phyloP scores from a whole-genome alignment of 2,888 invertebrate species.

The Pyrrhopygopsis socrates region DNA sequence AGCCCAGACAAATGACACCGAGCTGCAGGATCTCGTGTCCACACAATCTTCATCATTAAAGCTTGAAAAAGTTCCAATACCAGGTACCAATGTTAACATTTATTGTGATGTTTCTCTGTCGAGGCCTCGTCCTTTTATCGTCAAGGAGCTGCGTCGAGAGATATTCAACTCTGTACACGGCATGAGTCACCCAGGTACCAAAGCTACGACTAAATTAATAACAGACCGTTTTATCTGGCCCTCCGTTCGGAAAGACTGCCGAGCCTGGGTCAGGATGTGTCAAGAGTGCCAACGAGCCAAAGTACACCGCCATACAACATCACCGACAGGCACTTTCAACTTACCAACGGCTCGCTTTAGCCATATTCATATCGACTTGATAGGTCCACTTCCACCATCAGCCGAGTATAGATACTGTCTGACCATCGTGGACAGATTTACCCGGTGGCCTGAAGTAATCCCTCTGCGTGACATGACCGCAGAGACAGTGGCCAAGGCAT shows the following conservation, averaged over 20 bases:
- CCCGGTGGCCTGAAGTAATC: background rate
- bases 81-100: background rate
- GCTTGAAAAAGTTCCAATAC: background rate
- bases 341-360: background rate
- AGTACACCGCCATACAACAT: background rate
- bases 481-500: background rate
- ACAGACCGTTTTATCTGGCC: background rate
- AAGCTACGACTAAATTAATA: background rate
- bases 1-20: background rate
- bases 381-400: background rate
- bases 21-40: background rate
- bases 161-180: background rate
- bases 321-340: background rate
- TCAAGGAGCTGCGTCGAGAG: background rate
- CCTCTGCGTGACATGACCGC: slow-evolving; percentile 2
- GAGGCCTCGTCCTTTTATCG: background rate
- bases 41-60: background rate
- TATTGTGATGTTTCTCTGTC: background rate
- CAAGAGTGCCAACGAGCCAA: background rate
- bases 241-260: background rate
- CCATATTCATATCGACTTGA: background rate
- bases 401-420: background rate
- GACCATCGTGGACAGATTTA: background rate
- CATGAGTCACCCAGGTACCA: background rate
- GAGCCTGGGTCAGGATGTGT: background rate